Evolutionary conservation across 2,888 invertebrate genomes (phyloP).

Genomic region (Cephus rjabovi): DNA sequence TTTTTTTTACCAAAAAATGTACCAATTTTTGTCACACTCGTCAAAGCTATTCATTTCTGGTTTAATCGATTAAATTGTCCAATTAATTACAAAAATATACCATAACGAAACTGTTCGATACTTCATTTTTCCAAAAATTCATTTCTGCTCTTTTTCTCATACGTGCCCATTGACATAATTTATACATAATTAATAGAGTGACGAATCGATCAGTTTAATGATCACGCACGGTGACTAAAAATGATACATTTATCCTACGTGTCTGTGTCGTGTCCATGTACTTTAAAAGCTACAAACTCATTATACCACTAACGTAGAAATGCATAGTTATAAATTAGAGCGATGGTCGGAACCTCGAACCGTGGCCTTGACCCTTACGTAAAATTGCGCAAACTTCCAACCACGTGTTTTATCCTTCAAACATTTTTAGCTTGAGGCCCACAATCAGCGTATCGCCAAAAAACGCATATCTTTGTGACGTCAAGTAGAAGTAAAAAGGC

Average conservation of each 20-base stretch:
- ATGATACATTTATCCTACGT: not conserved
- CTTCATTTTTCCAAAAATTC: too few relatives aligned
- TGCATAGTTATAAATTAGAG: not conserved
- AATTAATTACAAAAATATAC: too few relatives aligned
- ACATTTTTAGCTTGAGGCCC: not conserved
- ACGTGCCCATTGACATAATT: too few relatives aligned
- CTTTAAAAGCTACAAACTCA: not conserved
- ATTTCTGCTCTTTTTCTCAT: too few relatives aligned
- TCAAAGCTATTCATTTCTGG: too few relatives aligned
- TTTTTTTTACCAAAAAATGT: too few relatives aligned
- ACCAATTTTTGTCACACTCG: too few relatives aligned
- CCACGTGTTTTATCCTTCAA: not conserved
- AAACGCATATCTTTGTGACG: not conserved
- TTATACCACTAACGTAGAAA: not conserved
- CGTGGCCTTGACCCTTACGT: not conserved
- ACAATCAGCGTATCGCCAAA: not conserved
- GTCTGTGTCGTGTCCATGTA: not conserved
- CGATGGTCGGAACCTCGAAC: not conserved
- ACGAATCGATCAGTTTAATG: too few relatives aligned
- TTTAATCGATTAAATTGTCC: too few relatives aligned
- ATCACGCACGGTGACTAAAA: too few relatives aligned
- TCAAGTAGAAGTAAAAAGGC: not conserved
- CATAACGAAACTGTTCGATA: too few relatives aligned
- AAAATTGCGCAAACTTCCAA: not conserved
- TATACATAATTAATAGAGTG: too few relatives aligned